Conservation (phyloP, 2,113 vertebrate genomes). For the Tenrec ecaudatus region DNA sequence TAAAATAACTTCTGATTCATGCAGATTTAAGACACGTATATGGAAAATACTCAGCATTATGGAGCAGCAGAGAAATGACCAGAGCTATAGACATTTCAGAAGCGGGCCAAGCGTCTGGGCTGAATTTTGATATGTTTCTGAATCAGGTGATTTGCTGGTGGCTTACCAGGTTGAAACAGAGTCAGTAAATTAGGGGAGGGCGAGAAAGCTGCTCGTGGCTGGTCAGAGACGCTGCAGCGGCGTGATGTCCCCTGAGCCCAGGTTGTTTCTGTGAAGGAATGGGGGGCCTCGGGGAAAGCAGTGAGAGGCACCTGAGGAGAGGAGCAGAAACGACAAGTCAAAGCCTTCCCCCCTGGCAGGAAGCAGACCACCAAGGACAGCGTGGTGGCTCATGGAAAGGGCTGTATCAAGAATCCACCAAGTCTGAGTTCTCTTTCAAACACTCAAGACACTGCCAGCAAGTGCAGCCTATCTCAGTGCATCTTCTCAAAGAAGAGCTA, state of each 20-base stretch:
- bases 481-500: slow-evolving; percentile 4
- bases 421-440: background rate
- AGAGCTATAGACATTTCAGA: background rate
- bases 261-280: background rate
- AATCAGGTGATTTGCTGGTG: background rate
- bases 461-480: background rate
- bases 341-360: background rate
- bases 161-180: background rate
- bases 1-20: background rate
- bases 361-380: background rate
- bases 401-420: background rate
- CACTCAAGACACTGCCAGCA: background rate
- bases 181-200: background rate
- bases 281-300: background rate
- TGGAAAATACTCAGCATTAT: background rate
- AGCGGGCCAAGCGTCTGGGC: background rate
- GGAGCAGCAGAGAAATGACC: background rate
- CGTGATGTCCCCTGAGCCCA: background rate
- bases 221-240: background rate
- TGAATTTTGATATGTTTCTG: background rate
- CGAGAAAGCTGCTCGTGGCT: background rate
- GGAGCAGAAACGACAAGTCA: background rate
- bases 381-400: background rate
- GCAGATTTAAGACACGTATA: background rate
- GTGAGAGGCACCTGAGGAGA: background rate